Conservation (phyloP, 2,113 vertebrate species). For the Orthonyx spaldingii region DNA sequence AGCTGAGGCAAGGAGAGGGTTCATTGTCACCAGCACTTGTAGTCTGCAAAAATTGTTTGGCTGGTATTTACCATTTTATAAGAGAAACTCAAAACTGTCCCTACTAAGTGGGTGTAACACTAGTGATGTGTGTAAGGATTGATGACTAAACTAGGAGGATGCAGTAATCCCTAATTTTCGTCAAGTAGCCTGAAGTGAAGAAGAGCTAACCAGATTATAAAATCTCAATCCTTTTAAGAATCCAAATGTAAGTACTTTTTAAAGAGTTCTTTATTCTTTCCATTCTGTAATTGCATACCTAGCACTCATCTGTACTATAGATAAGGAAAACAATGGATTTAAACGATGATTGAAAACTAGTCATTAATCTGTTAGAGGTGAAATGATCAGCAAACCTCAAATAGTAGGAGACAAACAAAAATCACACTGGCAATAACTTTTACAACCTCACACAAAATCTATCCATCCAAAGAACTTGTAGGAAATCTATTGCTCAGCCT, state of each 20-base stretch:
- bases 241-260: background rate
- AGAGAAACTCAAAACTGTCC: background rate
- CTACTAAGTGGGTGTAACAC: background rate
- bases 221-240: background rate
- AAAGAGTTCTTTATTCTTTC: background rate
- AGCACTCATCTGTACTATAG: background rate
- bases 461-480: background rate
- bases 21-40: background rate
- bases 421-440: background rate
- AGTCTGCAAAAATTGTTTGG: conserved; percentile 13
- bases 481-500: background rate
- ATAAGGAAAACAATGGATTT: background rate
- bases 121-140: background rate
- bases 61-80: conserved; percentile 16
- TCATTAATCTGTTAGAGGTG: background rate
- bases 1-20: background rate
- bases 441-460: background rate
- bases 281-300: background rate
- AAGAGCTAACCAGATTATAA: background rate
- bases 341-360: background rate
- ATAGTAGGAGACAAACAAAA: background rate
- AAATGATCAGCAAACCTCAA: background rate
- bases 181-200: background rate
- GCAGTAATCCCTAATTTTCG: conserved; percentile 17
- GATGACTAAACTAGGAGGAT: conserved; percentile 24